These are phyloP conservation scores for Lepus townsendii DNA, from an alignment of 2,797 vertebrate genomes.

Conservation along the genomic window DNA sequence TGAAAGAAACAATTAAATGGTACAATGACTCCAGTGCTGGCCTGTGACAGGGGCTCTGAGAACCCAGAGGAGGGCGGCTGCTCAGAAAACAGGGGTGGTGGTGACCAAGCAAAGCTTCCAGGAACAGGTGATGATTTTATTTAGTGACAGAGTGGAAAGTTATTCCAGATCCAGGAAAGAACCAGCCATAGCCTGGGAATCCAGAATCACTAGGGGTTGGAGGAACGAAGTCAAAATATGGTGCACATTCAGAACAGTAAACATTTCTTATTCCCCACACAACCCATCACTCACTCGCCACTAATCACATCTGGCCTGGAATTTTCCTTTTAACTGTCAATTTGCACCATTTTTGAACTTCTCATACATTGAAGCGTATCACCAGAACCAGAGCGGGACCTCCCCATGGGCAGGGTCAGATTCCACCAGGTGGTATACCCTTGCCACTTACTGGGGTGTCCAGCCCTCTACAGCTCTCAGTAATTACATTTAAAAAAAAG, in stretches of 20 bases:
- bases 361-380: not conserved
- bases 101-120: not conserved
- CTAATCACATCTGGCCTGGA: not conserved
- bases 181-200: not conserved
- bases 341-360: not conserved
- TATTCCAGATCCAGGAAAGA: not conserved
- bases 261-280: not conserved
- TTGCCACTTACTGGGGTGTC: not conserved
- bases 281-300: not conserved
- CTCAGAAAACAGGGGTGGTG: not conserved
- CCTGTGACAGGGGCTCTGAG: not conserved
- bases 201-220: not conserved
- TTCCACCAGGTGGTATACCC: not conserved
- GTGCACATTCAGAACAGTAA: not conserved
- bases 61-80: not conserved
- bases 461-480: not conserved
- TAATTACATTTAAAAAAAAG: not conserved
- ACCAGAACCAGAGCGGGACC: not conserved
- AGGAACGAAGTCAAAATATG: not conserved
- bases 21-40: not conserved
- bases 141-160: not conserved
- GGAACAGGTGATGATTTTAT: not conserved
- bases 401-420: not conserved
- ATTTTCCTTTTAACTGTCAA: not conserved
- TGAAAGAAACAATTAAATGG: not conserved